phyloP scores from a whole-genome alignment of 2,888 invertebrate genomes.

The Arrhopalites spinosus region DNA sequence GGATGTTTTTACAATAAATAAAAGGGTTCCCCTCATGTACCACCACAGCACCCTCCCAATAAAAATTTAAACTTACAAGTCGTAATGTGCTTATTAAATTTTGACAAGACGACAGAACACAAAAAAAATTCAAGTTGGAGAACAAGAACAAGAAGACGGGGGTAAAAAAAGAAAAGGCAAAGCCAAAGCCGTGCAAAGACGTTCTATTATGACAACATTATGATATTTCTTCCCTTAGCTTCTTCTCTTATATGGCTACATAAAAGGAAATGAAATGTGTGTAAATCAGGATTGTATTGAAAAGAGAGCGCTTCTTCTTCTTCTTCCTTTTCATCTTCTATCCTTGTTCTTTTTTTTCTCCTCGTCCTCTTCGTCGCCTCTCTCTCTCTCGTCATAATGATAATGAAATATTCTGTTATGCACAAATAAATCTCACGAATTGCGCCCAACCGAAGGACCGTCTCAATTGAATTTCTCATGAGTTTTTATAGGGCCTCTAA shows the following conservation, averaged over 20 bases:
- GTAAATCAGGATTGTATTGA: constrained; percentile 22
- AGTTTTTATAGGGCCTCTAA: constrained; percentile 7
- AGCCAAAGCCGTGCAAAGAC: constrained; percentile 14
- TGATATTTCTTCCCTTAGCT: constrained; percentile 13
- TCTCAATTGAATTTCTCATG: constrained; percentile 34
- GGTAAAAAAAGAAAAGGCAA: neutral
- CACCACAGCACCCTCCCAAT: too few species aligned
- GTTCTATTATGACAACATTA: constrained; percentile 24
- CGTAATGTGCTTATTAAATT: too few species aligned
- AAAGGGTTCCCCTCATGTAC: too few species aligned
- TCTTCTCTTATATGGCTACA: neutral
- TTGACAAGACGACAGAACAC: neutral
- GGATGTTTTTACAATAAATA: too few species aligned
- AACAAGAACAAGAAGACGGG: neutral
- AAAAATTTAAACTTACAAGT: too few species aligned
- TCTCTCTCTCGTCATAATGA: constrained; percentile 25
- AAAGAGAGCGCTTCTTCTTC: constrained; percentile 22
- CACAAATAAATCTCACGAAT: constrained; percentile 38
- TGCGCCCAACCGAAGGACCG: constrained; percentile 15
- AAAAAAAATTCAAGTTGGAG: neutral
- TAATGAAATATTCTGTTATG: constrained; percentile 32
- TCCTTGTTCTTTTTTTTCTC: neutral
- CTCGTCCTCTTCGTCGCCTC: neutral
- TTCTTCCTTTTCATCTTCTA: neutral
- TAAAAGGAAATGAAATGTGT: constrained; percentile 27